Base-by-base conservation (phyloP, 1,140 invertebrate genomes). In the Drosophila dunni region DNA sequence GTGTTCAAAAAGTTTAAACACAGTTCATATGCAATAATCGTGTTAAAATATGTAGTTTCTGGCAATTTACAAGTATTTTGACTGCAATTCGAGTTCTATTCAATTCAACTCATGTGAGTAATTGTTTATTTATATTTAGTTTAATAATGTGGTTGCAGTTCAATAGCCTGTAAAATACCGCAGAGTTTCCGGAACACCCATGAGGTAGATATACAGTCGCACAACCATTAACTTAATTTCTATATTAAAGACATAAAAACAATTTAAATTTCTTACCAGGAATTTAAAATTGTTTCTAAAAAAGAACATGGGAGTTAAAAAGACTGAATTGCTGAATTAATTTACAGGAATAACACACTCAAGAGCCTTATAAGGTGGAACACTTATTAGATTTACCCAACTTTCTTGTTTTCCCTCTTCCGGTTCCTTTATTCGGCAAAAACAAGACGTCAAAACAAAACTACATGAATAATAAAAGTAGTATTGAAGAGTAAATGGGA, bases 341-440 rank as follows among this genome's bases (percentile, higher is more conserved):
- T 51, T 13, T n/a, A 34, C 50, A 8, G 29, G 45, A 29, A 48
- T n/a, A 11, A 44, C 33, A 33, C 51, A 20, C 9, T 20, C 40
- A 66, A 7, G 13, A 56, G 44, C 29, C 10, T 46, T 51, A 78
- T 69, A 69, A 62, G 29, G 17, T 48, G 66, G 70, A 61, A 57
- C 58, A 69, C 48, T 81, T 82, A 67, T 72, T 65, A 80, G 63
- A 66, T 45, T 83, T 80, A 76, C 58, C 76, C 65, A 54, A 67
- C 66, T 79, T 71, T 72, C 64, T 42, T 77, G 44, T 42, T 76
- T 65, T 63, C 68, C 46, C 40, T 36, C 38, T 67, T 48, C 29
- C 20, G 3, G 6, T 48, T 13, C n/a, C 13, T 77, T 76, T 57
- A 20, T 15, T 33, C 11, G 15, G 38, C 2, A 42, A 58, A 34